Percentiles rank a stretch among this genome's conserved stretches.
Conservation (phyloP, 2,797 vertebrate species). For the Aulostomus chinensis region DNA sequence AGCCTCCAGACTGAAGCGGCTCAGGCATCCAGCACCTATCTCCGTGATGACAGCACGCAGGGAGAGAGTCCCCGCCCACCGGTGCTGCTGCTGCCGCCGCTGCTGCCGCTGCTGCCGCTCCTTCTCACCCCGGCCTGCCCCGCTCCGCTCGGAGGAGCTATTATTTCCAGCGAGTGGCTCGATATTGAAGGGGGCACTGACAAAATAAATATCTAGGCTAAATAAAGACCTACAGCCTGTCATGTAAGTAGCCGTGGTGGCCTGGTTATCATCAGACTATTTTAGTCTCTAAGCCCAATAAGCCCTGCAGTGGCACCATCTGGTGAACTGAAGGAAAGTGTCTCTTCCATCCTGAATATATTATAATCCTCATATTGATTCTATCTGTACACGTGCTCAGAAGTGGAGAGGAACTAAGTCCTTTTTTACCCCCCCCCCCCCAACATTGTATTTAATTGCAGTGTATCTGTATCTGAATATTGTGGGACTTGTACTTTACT, state of each 20-base stretch:
- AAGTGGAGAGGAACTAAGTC: too few species aligned
- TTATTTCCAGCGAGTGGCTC: too few species aligned
- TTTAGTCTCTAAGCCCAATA: conserved; percentile 16
- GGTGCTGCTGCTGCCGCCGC: background rate
- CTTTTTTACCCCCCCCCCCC: too few species aligned
- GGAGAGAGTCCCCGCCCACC: conserved; percentile 61
- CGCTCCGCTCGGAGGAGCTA: too few species aligned
- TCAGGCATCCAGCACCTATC: conserved; percentile 61
- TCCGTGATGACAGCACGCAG: conserved; percentile 61
- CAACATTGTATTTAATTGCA: too few species aligned
- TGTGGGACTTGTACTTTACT: too few species aligned
- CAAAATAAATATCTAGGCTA: too few species aligned
- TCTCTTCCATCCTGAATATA: background rate
- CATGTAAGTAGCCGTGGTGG: background rate
- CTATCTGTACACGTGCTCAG: too few species aligned
- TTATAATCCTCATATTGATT: background rate
- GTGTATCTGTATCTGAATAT: too few species aligned
- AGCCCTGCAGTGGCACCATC: conserved; percentile 70
- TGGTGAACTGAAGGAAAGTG: conserved; percentile 57
- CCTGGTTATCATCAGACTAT: conserved; percentile 1
- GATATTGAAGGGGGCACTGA: background rate
- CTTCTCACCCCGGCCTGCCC: too few species aligned
- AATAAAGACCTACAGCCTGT: background rate
- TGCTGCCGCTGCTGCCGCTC: too few species aligned
- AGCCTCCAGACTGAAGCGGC: conserved; percentile 67